Evolutionary conservation across 1,140 invertebrate genomes (phyloP).

Genomic region (Radopholus similis): DNA sequence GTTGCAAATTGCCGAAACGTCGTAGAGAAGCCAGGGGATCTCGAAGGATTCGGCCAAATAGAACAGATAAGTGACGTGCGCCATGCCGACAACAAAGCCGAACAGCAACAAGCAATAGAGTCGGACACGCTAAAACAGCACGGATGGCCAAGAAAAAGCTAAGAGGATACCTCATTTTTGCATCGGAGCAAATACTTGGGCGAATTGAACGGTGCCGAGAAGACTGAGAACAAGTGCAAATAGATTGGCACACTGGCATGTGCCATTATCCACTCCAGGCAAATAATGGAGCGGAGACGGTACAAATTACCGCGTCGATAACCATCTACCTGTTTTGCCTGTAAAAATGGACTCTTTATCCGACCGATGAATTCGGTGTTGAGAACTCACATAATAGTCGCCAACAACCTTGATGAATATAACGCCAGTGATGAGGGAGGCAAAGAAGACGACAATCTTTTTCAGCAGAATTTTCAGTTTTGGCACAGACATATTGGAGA

Average conservation of each 20-base stretch:
- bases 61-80: conserved; percentile 41
- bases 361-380: not conserved
- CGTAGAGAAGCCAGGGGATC: conserved; percentile 34
- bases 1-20: conserved; percentile 34
- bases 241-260: conserved; percentile 38
- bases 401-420: conserved; percentile 20
- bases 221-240: conserved; percentile 42
- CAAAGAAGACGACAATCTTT: conserved; percentile 15
- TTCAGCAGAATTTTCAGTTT: not conserved
- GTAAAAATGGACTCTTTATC: conserved; percentile 17
- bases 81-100: conserved; percentile 28
- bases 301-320: conserved; percentile 32
- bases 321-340: conserved; percentile 24
- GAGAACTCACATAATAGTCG: conserved; percentile 19
- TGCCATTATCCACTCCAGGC: conserved; percentile 36
- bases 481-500: not conserved
- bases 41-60: conserved; percentile 34
- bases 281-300: conserved; percentile 32
- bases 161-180: conserved; percentile 13
- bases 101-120: conserved; percentile 28
- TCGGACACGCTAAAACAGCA: conserved; percentile 14
- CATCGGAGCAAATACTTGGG: not conserved
- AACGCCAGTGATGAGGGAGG: conserved; percentile 26
- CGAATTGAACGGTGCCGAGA: conserved; percentile 14
- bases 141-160: not conserved